Conservation (phyloP, 2,797 vertebrate species). For the Decapterus maruadsi region DNA sequence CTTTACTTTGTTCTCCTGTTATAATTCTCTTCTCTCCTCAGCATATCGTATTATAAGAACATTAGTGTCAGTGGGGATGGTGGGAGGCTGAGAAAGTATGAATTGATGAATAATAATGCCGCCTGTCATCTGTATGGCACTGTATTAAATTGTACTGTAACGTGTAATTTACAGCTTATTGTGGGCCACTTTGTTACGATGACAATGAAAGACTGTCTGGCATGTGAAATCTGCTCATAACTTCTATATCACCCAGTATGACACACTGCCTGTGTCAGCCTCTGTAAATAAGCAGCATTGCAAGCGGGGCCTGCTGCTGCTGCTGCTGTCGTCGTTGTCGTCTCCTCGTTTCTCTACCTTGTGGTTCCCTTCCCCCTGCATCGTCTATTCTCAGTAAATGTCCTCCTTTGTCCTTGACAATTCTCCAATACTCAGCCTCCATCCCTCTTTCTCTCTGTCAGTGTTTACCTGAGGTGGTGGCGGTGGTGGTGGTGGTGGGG, state of each 20-base stretch:
- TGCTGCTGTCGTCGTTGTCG: slow-evolving; percentile 19
- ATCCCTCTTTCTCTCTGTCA: slow-evolving; percentile 23
- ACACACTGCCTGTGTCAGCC: slow-evolving; percentile 23
- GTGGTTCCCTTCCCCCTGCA: slow-evolving; percentile 33
- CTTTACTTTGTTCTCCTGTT: slow-evolving; percentile 25
- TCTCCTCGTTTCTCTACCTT: slow-evolving; percentile 47
- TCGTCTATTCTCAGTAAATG: slow-evolving; percentile 51
- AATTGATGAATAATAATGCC: slow-evolving; percentile 67
- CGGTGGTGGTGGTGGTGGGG: background rate
- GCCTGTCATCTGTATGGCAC: slow-evolving; percentile 45
- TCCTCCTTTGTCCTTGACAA: slow-evolving; percentile 67
- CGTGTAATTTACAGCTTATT: slow-evolving; percentile 65
- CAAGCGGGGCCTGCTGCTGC: slow-evolving; percentile 27
- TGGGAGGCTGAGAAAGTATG: slow-evolving; percentile 44
- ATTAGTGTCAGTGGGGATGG: slow-evolving; percentile 61
- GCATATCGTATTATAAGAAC: slow-evolving; percentile 45
- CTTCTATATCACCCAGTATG: slow-evolving; percentile 31
- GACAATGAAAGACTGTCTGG: slow-evolving; percentile 53
- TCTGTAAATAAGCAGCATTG: slow-evolving; percentile 40
- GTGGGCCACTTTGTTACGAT: slow-evolving; percentile 46
- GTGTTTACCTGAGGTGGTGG: slow-evolving; percentile 48
- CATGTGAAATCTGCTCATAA: slow-evolving; percentile 51
- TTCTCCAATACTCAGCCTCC: slow-evolving; percentile 30
- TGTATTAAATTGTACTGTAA: slow-evolving; percentile 57
- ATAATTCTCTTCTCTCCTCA: slow-evolving; percentile 21